Conservation (phyloP, 2,888 invertebrate species). For the Elysia crispata region DNA sequence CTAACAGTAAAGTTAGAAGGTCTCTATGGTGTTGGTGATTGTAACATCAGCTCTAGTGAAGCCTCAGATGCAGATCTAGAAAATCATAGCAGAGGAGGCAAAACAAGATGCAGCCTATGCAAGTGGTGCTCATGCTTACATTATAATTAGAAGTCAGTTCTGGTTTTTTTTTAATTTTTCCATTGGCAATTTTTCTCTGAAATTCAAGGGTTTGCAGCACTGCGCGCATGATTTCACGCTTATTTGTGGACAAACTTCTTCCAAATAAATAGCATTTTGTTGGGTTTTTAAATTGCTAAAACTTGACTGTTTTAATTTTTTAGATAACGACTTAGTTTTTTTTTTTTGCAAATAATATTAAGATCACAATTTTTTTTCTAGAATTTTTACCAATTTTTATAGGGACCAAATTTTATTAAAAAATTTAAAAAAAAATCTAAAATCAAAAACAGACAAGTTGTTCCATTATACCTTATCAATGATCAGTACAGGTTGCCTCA, state of each 20-base stretch:
- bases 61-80: too few relatives aligned
- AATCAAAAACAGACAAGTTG: neutral
- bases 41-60: too few relatives aligned
- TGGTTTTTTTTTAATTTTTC: neutral
- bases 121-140: neutral
- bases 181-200: neutral
- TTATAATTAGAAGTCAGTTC: neutral
- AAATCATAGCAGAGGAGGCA: neutral
- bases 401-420: neutral
- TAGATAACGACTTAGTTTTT: neutral
- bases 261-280: neutral
- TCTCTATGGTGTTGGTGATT: too few relatives aligned
- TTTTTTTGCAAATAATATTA: neutral
- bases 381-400: neutral
- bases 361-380: neutral
- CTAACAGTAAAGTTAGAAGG: too few relatives aligned
- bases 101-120: slow-evolving; percentile 1
- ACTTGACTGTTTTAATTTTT: slow-evolving; percentile 1
- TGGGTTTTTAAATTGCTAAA: neutral
- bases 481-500: neutral
- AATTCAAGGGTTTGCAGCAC: neutral
- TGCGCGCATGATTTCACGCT: neutral
- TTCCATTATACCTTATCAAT: neutral
- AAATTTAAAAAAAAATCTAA: neutral
- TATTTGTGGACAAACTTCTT: neutral